Evolutionary conservation across 2,113 vertebrate species (phyloP).

Genomic region (Elgaria multicarinata): DNA sequence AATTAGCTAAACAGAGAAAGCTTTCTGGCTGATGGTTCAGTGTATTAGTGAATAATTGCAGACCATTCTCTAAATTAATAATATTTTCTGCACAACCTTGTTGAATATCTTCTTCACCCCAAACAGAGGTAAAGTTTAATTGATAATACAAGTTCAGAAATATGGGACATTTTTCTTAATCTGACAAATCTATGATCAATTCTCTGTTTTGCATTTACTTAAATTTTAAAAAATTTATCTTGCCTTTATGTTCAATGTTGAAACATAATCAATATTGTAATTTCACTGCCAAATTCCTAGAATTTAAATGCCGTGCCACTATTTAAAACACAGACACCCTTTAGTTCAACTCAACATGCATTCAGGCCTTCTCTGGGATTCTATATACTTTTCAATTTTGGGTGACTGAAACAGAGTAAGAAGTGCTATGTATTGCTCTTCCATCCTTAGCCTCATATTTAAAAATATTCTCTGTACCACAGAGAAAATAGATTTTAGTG

Average conservation of each 20-base stretch:
- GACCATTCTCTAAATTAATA: not conserved
- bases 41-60: not conserved
- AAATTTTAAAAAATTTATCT: not conserved
- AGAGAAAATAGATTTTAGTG: constrained; percentile 1
- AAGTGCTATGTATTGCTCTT: not conserved
- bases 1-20: not conserved
- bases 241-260: not conserved
- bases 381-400: not conserved
- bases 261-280: not conserved
- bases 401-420: not conserved
- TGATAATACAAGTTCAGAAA: not conserved
- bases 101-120: not conserved
- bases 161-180: not conserved
- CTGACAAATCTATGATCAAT: not conserved
- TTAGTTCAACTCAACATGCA: not conserved
- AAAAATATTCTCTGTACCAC: not conserved
- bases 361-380: not conserved
- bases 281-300: not conserved
- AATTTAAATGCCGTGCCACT: not conserved
- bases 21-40: not conserved
- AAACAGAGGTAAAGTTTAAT: not conserved
- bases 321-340: not conserved
- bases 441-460: not conserved
- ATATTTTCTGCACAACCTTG: not conserved
- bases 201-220: not conserved